Evolutionary conservation across 2,888 invertebrate genomes (phyloP), one percentile per base, ranked within the genome.

Genomic region (Psococerastis gibbosa): DNA sequence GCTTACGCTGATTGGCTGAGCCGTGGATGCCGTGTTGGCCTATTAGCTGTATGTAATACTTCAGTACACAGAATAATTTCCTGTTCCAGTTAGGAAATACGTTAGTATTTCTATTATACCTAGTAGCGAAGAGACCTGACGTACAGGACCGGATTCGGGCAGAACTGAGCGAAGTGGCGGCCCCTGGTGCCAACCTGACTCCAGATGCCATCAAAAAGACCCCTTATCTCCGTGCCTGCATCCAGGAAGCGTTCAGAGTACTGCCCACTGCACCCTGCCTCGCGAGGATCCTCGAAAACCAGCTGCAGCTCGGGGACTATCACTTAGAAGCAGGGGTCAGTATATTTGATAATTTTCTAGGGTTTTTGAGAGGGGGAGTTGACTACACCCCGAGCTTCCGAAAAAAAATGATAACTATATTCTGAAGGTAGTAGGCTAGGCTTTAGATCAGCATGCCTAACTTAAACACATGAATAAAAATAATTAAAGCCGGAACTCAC

Each of bases 201-300:
- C 66, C 70, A 13, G 70, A 73, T 41, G 67, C 73, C 42, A 58
- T 81, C 9, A 65, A 70, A 1, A 68, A 70, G 17, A 75, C 79
- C n/a, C 69, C 70, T n/a, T 82, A 81, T 49, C 68, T 83, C 11
- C 74, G 75, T 48, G 85, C 85, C 1, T 85, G 84, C 48, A 70
- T 82, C 22, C 72, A 69, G 45, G 88, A 88, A 62, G 71, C 78
- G 1, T 84, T 80, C 55, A 65, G 69, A 48, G 57, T 79, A 44
- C 58, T 75, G 33, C 87, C 88, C 1, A 82, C 83, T 0, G 80
- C 85, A 1, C 78, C 81, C 5, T 78, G 78, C 53, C 63, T 87
- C 45, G 84, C 84, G 0, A 67, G 88, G 48, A 69, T 88, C 42
- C 59, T 80, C 33, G 83, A 84, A 51, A 63, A 73, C 43, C 76